phyloP scores from a whole-genome alignment of 2,888 invertebrate genomes.

The Aphodius granarius region DNA sequence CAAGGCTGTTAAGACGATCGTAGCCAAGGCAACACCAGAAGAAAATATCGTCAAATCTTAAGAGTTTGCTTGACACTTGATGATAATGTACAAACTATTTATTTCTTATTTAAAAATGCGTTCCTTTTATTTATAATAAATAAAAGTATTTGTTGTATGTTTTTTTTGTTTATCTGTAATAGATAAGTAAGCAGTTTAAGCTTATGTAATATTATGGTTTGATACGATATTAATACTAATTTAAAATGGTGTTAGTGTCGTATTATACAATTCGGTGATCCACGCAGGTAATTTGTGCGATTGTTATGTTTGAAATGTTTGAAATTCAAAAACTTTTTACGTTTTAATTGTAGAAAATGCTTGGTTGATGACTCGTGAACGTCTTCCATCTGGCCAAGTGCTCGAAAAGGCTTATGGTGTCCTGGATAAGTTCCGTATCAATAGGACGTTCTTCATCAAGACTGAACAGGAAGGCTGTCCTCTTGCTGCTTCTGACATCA shows the following conservation, averaged over 20 bases:
- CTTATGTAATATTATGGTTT: no score
- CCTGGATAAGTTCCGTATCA: constrained; percentile 73
- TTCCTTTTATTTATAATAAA: not conserved
- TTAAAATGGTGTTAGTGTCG: no score
- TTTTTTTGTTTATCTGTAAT: not conserved
- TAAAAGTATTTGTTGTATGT: not conserved
- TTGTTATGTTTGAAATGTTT: no score
- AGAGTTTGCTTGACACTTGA: not conserved
- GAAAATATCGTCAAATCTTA: not conserved
- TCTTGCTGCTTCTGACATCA: constrained; percentile 55
- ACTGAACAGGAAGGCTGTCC: constrained; percentile 77
- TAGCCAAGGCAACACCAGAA: not conserved
- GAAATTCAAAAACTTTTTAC: no score
- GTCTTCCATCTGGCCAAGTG: constrained; percentile 62
- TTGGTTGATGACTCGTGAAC: constrained; percentile 74
- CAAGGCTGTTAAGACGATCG: not conserved
- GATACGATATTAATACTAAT: no score
- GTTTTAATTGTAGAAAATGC: constrained; percentile 71
- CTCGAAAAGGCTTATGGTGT: constrained; percentile 72
- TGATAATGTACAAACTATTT: not conserved
- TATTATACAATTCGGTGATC: not conserved
- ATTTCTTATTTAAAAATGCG: constrained; percentile 1
- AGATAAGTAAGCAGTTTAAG: no score
- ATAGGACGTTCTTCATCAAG: constrained; percentile 75
- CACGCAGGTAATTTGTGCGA: no score